Evolutionary conservation across 2,888 invertebrate genomes (phyloP).

Genomic region (Harpalus rufipes): DNA sequence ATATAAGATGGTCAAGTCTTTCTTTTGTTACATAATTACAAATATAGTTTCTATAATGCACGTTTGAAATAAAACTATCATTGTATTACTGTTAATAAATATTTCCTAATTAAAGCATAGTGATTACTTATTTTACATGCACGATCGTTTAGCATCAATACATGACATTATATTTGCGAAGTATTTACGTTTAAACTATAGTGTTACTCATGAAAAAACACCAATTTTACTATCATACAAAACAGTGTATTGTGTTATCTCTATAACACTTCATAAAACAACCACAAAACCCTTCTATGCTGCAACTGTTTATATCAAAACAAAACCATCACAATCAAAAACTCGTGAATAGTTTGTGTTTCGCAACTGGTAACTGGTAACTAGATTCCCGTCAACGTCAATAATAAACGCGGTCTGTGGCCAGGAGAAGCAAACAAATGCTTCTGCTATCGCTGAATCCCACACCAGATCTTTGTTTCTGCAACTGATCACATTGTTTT

Average conservation of each 20-base stretch:
- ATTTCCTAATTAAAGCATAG: too few relatives aligned
- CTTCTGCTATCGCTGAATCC: not conserved
- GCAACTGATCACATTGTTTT: too few relatives aligned
- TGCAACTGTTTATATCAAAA: constrained; percentile 24
- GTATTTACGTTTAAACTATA: constrained; percentile 1
- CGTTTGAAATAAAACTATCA: too few relatives aligned
- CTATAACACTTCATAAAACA: constrained; percentile 12
- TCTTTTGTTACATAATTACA: too few relatives aligned
- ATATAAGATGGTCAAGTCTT: too few relatives aligned
- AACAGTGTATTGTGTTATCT: constrained; percentile 19
- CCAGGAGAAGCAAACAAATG: constrained; percentile 5
- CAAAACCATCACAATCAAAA: constrained; percentile 28
- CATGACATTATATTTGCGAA: too few relatives aligned
- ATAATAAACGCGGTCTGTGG: constrained; percentile 12
- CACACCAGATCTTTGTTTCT: not conserved
- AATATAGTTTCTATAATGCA: too few relatives aligned
- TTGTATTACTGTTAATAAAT: too few relatives aligned
- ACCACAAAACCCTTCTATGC: not conserved
- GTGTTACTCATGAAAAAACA: not conserved
- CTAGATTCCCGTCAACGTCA: constrained; percentile 13
- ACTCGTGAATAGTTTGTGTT: constrained; percentile 29
- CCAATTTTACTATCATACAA: constrained; percentile 8
- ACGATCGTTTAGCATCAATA: too few relatives aligned
- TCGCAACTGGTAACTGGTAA: not conserved
- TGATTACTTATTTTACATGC: too few relatives aligned